Evolutionary conservation across 2,113 vertebrate species (phyloP), one percentile per base, ranked within the genome.

Genomic region (Illadopsis cleaveri): DNA sequence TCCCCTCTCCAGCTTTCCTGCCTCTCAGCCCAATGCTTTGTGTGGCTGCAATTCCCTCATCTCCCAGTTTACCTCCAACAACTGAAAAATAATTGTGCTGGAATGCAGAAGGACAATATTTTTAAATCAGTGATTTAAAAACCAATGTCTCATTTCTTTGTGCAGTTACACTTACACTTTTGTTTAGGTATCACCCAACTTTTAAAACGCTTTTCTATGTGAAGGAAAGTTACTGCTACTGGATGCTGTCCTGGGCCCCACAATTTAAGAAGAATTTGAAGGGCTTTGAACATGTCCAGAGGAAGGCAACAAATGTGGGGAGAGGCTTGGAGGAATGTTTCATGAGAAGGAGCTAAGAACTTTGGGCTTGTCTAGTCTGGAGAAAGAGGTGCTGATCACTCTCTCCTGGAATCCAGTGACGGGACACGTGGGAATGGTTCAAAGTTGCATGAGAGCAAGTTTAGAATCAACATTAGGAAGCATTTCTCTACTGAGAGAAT

Each of bases 381-480:
- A 58, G 22, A 58, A 6, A 12, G 15, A 82, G 8, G 1, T 11
- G 6, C 2, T 22, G 25, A n/a, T 6, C 7, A 6, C 40, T 50
- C 54, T 44, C 75, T 11, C 56, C 8, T 44, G 25, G 14, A 5
- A 24, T 35, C 9, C 50, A 22, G 20, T 23, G 64, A 64, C 7
- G 45, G 15, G 22, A 48, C 0, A 1, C 1, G 0, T 12, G 9
- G 57, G 10, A 87, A 58, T 40, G 16, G 58, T 20, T 77, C 64
- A 82, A 68, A 89, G 10, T 23, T 77, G 38, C 1, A 2, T 3
- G 31, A 15, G 4, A 2, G 14, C 12, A 78, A 54, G 24, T 45
- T 53, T 3, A 82, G 9, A 35, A 42, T 23, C 28, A 31, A 18
- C 13, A 12, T 72, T 10, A 91, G 18, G 35, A 73, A 58, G 5